A percentile compares a stretch with the other conserved stretches of the same genome.
phyloP scores from a whole-genome alignment of 37 sponge, comb jelly and placozoan species.

The Tethya wilhelma region DNA sequence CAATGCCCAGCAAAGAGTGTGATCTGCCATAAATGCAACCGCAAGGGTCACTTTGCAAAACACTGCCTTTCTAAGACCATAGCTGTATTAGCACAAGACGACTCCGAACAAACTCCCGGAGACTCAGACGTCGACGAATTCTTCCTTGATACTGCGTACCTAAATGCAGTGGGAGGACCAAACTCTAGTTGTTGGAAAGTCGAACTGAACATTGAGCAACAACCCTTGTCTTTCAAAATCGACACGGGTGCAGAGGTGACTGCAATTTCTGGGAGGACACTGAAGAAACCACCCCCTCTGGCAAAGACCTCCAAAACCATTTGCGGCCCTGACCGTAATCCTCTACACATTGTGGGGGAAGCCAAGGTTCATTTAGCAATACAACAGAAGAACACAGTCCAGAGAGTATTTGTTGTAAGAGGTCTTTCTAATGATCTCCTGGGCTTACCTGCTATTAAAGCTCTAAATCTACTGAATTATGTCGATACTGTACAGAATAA shows the following conservation, averaged over 20 bases:
- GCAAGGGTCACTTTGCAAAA: slow-evolving; percentile 49
- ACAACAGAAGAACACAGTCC: neutral
- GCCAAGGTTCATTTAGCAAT: slow-evolving; percentile 11
- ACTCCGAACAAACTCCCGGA: no score
- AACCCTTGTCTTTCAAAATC: slow-evolving; percentile 43
- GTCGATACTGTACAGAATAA: neutral
- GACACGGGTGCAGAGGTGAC: slow-evolving; percentile 75
- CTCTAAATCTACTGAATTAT: slow-evolving; percentile 26
- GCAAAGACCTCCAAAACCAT: slow-evolving; percentile 24
- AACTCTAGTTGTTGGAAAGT: slow-evolving; percentile 23
- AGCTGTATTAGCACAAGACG: no score
- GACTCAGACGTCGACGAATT: slow-evolving; percentile 1
- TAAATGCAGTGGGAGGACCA: slow-evolving; percentile 4
- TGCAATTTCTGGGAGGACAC: slow-evolving; percentile 28
- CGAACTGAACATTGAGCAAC: slow-evolving; percentile 7
- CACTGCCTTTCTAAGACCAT: slow-evolving; percentile 38
- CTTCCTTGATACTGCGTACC: neutral
- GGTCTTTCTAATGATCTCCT: slow-evolving; percentile 42
- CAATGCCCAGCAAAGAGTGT: slow-evolving; percentile 43
- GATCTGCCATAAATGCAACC: slow-evolving; percentile 40
- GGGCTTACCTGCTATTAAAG: slow-evolving; percentile 48
- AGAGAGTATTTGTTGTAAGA: slow-evolving; percentile 39
- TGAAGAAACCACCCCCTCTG: slow-evolving; percentile 3
- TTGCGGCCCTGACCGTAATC: slow-evolving; percentile 33
- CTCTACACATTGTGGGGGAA: slow-evolving; percentile 33